Percentiles rank a stretch among this genome's conserved stretches.
Conservation (phyloP, 2,797 vertebrate genomes). For the Zenarchopterus dispar region DNA sequence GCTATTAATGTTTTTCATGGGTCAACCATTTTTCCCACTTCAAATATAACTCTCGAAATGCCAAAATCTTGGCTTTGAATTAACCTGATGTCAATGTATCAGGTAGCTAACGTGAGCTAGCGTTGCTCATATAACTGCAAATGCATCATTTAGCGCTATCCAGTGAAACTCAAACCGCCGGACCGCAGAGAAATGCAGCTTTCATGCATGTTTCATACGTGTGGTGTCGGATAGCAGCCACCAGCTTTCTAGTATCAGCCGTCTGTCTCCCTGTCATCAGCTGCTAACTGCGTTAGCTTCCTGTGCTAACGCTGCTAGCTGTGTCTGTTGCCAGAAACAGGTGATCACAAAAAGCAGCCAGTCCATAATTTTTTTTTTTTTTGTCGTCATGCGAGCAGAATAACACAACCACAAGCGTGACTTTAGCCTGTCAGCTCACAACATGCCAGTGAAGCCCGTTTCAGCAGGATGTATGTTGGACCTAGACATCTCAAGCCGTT, state of each 20-base stretch:
- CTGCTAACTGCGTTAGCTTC: neutral
- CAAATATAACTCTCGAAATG: too few species aligned
- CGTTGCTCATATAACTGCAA: neutral
- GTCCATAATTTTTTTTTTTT: neutral
- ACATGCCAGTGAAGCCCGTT: too few species aligned
- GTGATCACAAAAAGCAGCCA: neutral
- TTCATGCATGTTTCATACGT: constrained; percentile 47
- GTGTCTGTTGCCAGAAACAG: neutral
- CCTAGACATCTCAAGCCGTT: too few species aligned
- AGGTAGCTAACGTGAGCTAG: constrained; percentile 23
- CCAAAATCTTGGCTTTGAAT: neutral
- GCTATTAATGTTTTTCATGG: neutral
- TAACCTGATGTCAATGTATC: neutral
- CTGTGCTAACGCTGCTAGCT: neutral
- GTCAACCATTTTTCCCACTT: neutral
- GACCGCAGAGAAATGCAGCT: neutral
- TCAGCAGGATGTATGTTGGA: too few species aligned
- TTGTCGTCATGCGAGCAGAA: neutral
- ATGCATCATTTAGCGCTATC: neutral
- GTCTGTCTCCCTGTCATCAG: neutral
- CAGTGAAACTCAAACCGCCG: constrained; percentile 13
- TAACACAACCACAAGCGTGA: too few species aligned
- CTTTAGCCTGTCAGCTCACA: too few species aligned
- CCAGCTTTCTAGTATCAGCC: neutral
- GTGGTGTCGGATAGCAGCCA: constrained; percentile 18